Evolutionary conservation across 2,888 invertebrate species (phyloP).

Genomic region (Melinopterus prodromus): DNA sequence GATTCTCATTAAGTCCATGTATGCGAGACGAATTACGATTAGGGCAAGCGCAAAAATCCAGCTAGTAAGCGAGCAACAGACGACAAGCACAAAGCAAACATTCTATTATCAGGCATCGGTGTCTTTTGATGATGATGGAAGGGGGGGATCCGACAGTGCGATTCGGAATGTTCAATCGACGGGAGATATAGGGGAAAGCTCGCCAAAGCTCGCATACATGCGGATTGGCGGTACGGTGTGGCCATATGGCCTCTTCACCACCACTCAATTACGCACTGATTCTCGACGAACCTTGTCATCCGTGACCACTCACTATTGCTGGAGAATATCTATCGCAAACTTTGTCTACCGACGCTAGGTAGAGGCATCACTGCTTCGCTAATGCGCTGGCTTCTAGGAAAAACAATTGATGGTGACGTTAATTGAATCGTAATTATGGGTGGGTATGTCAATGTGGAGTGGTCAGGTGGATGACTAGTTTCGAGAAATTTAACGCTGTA

Average conservation of each 20-base stretch:
- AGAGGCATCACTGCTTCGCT: not conserved
- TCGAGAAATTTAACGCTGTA: no score
- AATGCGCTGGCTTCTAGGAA: not conserved
- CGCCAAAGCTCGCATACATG: not conserved
- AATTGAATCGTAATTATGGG: not conserved
- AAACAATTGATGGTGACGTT: not conserved
- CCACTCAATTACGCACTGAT: conserved; percentile 46
- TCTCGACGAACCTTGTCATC: conserved; percentile 40
- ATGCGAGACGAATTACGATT: not conserved
- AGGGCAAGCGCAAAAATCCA: not conserved
- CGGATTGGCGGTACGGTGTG: conserved; percentile 27
- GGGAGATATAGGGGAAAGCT: conserved; percentile 14
- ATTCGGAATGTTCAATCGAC: conserved; percentile 15
- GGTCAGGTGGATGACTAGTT: not conserved
- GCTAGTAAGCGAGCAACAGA: conserved; percentile 13
- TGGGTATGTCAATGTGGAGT: not conserved
- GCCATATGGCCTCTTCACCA: conserved; percentile 47
- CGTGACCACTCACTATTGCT: conserved; percentile 27
- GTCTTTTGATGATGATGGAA: conserved; percentile 31
- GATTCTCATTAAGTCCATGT: not conserved
- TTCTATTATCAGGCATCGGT: conserved; percentile 31
- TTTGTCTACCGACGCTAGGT: not conserved
- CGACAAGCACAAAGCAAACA: conserved; percentile 28
- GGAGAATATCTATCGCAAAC: not conserved
- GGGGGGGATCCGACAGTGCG: conserved; percentile 24